These are phyloP conservation scores for Nothocercus nigrocapillus DNA, from an alignment of 2,113 vertebrate species.

Conservation along the genomic window DNA sequence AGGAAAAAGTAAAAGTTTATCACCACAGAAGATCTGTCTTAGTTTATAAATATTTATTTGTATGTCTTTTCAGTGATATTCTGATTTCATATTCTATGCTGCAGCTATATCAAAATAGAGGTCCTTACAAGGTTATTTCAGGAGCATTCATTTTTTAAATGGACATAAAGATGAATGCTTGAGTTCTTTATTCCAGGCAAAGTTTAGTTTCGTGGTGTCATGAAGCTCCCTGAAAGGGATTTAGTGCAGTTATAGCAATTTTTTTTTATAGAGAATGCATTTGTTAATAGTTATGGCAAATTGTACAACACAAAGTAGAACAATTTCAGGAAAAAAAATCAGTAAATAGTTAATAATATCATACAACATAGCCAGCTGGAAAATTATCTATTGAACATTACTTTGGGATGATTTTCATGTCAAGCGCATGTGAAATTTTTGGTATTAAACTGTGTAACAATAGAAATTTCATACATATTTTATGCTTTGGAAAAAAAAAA, in stretches of 20 bases:
- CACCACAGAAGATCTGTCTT: background rate
- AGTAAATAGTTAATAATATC: slow-evolving; percentile 26
- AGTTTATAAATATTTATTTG: background rate
- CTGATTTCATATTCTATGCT: background rate
- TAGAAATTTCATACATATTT: background rate
- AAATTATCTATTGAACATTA: background rate
- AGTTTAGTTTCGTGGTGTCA: slow-evolving; percentile 23
- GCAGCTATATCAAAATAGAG: slow-evolving; percentile 13
- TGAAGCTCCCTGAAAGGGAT: slow-evolving; percentile 24
- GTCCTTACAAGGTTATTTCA: slow-evolving; percentile 40
- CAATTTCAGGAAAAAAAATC: slow-evolving; percentile 4
- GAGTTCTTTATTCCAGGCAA: slow-evolving; percentile 46
- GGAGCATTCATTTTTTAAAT: slow-evolving; percentile 37
- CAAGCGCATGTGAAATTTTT: background rate
- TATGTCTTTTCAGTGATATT: background rate
- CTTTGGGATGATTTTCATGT: background rate
- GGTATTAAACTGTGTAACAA: background rate
- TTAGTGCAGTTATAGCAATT: background rate
- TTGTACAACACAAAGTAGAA: background rate
- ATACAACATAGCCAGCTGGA: background rate
- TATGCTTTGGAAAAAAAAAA: background rate
- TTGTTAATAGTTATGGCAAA: slow-evolving; percentile 38
- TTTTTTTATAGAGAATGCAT: background rate
- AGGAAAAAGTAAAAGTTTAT: background rate
- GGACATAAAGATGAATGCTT: slow-evolving; percentile 14